A percentile compares a stretch with the other conserved stretches of the same genome.
Evolutionary conservation across 2,888 invertebrate species (phyloP).

Genomic region (Microplitis deprimator): DNA sequence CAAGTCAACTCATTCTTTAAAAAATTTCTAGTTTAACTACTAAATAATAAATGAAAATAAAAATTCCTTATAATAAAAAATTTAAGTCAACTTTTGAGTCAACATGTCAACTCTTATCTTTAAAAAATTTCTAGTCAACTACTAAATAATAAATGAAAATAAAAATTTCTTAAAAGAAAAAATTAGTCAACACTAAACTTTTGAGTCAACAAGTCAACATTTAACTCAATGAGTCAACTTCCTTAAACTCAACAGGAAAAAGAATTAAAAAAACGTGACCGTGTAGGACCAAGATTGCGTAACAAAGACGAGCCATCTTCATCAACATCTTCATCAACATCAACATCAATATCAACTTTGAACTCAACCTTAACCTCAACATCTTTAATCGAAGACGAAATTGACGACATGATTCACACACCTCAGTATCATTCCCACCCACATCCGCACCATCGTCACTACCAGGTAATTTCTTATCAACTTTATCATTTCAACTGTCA

Average conservation of each 20-base stretch:
- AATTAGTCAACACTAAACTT: background rate
- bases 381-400: slow-evolving; percentile 71
- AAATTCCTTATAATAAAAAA: too few relatives aligned
- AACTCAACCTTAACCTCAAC: background rate
- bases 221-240: too few relatives aligned
- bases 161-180: background rate
- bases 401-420: slow-evolving; percentile 78
- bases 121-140: too few relatives aligned
- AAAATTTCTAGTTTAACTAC: too few relatives aligned
- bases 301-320: background rate
- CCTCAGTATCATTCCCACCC: slow-evolving; percentile 77
- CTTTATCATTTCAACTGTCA: background rate
- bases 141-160: too few relatives aligned
- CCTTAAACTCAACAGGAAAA: background rate
- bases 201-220: too few relatives aligned
- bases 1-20: too few relatives aligned
- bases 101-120: too few relatives aligned
- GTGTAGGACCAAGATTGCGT: background rate
- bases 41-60: too few relatives aligned
- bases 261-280: background rate
- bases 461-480: slow-evolving; percentile 75
- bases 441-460: slow-evolving; percentile 72
- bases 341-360: background rate
- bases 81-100: too few relatives aligned
- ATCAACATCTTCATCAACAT: background rate